Conservation (phyloP, 2,113 vertebrate species). For the Pionites leucogaster region DNA sequence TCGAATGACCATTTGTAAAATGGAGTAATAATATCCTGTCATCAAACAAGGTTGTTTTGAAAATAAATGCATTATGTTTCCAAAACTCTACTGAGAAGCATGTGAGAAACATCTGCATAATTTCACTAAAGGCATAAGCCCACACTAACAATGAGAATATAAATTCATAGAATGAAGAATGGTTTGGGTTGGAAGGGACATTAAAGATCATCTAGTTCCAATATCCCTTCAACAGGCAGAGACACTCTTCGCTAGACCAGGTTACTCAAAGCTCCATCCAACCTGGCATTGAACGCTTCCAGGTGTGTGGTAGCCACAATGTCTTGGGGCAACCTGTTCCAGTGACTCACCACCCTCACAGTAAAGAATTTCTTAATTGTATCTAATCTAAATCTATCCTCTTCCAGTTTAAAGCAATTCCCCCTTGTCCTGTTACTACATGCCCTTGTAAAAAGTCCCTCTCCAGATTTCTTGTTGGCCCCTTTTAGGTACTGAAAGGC, state of each 20-base stretch:
- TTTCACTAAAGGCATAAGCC: not conserved
- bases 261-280: not conserved
- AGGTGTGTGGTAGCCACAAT: not conserved
- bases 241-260: not conserved
- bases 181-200: not conserved
- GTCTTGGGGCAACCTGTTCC: not conserved
- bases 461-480: not conserved
- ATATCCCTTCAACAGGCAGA: not conserved
- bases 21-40: not conserved
- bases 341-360: not conserved
- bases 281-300: not conserved
- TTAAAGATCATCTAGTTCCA: not conserved
- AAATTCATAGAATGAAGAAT: not conserved
- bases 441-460: not conserved
- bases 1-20: not conserved
- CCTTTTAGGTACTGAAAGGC: not conserved
- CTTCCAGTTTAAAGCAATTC: not conserved
- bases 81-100: not conserved
- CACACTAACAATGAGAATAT: not conserved
- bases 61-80: not conserved
- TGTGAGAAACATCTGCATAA: not conserved
- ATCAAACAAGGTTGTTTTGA: not conserved
- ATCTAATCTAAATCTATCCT: not conserved
- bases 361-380: not conserved
- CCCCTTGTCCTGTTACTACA: not conserved